These are phyloP conservation scores for Macrosiphum euphorbiae DNA, from an alignment of 2,888 invertebrate species.

Conservation along the genomic window DNA sequence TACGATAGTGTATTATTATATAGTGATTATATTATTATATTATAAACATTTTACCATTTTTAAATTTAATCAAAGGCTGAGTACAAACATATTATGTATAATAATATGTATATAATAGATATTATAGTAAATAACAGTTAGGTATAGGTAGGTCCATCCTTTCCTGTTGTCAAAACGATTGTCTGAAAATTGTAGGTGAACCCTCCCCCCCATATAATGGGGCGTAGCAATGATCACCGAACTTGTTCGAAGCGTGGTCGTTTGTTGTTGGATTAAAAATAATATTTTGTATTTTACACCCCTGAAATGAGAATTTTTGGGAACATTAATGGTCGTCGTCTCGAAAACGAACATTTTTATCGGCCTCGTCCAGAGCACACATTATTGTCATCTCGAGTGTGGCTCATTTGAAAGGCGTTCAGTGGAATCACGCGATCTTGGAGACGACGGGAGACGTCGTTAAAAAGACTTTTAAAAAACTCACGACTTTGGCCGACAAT, in stretches of 20 bases:
- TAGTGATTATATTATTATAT: neutral
- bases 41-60: constrained; percentile 9
- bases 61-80: constrained; percentile 27
- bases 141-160: neutral
- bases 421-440: neutral
- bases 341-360: neutral
- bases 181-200: neutral
- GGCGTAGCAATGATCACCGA: neutral
- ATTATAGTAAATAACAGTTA: neutral
- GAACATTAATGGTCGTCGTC: neutral
- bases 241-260: neutral
- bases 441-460: neutral
- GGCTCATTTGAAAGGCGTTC: neutral
- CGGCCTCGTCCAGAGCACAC: neutral
- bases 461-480: neutral
- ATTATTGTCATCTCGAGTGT: neutral
- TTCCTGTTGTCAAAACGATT: neutral
- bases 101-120: neutral
- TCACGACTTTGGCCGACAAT: neutral
- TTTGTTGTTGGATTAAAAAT: neutral
- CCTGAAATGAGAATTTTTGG: neutral
- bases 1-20: neutral
- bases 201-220: neutral
- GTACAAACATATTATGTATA: neutral
- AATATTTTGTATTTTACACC: neutral